Evolutionary conservation across 2,888 invertebrate genomes (phyloP).

Genomic region (Amiota communis): DNA sequence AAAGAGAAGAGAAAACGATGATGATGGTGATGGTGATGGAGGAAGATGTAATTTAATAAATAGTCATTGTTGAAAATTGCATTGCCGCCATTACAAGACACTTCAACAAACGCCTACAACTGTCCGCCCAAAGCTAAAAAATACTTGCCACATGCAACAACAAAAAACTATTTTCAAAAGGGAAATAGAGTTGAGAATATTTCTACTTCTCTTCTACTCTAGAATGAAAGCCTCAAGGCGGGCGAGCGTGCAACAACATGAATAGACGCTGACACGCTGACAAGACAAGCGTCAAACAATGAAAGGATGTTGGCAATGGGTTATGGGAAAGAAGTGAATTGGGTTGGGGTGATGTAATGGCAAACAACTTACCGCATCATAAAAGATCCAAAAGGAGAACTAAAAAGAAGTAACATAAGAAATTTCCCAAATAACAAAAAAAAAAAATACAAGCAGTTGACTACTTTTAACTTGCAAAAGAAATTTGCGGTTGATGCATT

Average conservation of each 20-base stretch:
- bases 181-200: not conserved
- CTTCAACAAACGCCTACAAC: slow-evolving; percentile 5
- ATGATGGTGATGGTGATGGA: too few species aligned
- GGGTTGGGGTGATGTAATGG: not conserved
- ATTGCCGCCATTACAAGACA: slow-evolving; percentile 22
- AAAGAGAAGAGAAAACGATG: too few species aligned
- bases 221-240: slow-evolving; percentile 17
- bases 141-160: slow-evolving; percentile 8
- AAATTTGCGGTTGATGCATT: slow-evolving; percentile 59
- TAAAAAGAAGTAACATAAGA: slow-evolving; percentile 22
- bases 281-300: slow-evolving; percentile 21
- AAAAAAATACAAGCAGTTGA: not conserved
- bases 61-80: slow-evolving; percentile 27
- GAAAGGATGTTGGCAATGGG: not conserved
- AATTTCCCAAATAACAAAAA: too few species aligned
- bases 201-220: not conserved
- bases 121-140: slow-evolving; percentile 13
- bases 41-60: slow-evolving; percentile 11
- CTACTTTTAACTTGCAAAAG: slow-evolving; percentile 11
- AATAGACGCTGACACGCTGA: slow-evolving; percentile 25
- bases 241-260: not conserved
- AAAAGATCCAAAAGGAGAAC: slow-evolving; percentile 43
- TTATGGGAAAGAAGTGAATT: not conserved
- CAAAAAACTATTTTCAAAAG: not conserved
- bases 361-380: slow-evolving; percentile 43